Evolutionary conservation across 2,113 vertebrate species (phyloP).

Genomic region (Siniperca chuatsi): DNA sequence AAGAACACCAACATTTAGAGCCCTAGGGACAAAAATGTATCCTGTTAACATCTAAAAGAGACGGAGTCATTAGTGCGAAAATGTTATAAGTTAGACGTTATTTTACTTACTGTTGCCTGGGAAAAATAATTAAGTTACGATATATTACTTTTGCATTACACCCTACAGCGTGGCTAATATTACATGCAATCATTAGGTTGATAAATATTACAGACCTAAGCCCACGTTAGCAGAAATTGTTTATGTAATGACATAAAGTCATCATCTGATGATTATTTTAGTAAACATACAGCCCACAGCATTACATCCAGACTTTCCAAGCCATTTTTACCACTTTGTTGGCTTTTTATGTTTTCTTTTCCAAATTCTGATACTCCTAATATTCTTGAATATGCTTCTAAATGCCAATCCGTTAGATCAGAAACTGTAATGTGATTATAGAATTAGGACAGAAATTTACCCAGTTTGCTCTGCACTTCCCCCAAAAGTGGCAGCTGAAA

Average conservation of each 20-base stretch:
- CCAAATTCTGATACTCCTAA: neutral
- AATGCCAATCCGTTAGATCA: conserved; percentile 29
- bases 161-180: neutral
- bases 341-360: neutral
- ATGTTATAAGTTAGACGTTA: neutral
- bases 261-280: neutral
- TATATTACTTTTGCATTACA: neutral
- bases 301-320: neutral
- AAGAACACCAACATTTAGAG: conserved; percentile 26
- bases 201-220: conserved; percentile 9
- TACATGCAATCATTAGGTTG: neutral
- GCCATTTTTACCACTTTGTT: neutral
- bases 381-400: neutral
- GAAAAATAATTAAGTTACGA: conserved; percentile 27
- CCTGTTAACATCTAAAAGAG: neutral
- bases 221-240: neutral
- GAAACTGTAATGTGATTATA: conserved; percentile 35
- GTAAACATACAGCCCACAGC: neutral
- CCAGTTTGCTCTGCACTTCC: neutral
- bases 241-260: neutral
- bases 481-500: neutral
- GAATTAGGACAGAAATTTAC: conserved; percentile 30
- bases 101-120: conserved; percentile 18
- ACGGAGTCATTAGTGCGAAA: conserved; percentile 21
- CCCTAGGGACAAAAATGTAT: neutral